Percentiles rank a stretch among this genome's conserved stretches.
Conservation (phyloP, 2,888 invertebrate genomes). For the Schrankia costaestrigalis region DNA sequence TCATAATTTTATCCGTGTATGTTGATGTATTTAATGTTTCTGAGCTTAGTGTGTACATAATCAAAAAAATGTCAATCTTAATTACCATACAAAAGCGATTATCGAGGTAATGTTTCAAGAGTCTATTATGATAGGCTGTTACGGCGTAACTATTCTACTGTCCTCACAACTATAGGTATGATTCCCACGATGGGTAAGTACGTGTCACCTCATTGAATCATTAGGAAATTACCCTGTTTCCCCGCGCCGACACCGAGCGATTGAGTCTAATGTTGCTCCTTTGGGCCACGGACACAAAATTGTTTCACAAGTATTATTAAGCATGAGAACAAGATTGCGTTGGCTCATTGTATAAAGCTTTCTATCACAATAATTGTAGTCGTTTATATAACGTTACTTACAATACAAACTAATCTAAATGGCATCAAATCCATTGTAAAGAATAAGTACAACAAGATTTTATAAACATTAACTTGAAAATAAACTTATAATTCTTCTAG, state of each 20-base stretch:
- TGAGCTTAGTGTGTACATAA: conserved; percentile 40
- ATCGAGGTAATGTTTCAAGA: conserved; percentile 20
- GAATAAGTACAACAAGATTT: no score
- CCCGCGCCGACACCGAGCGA: conserved; percentile 46
- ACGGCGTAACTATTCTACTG: conserved; percentile 16
- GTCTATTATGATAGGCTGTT: conserved; percentile 19
- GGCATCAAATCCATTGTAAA: no score
- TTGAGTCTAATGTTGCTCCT: conserved; percentile 56
- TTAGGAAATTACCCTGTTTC: conserved; percentile 60
- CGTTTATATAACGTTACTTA: conserved; percentile 15
- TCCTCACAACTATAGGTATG: conserved; percentile 45
- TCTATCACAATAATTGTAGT: conserved; percentile 10
- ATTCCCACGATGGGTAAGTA: conserved; percentile 65
- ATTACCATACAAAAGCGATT: conserved; percentile 41
- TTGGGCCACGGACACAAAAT: conserved; percentile 45
- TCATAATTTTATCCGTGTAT: conserved; percentile 75
- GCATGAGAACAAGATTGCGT: conserved; percentile 33
- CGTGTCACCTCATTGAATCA: conserved; percentile 63
- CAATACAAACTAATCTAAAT: conserved; percentile 11
- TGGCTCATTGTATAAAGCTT: conserved; percentile 14
- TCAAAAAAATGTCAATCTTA: conserved; percentile 43
- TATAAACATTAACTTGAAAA: no score
- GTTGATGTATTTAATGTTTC: conserved; percentile 47
- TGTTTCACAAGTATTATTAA: conserved; percentile 43
- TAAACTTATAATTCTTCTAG: no score